Evolutionary conservation across 1,140 invertebrate genomes (phyloP), one percentile per base, ranked within the genome.

Genomic region (Elysia chlorotica): DNA sequence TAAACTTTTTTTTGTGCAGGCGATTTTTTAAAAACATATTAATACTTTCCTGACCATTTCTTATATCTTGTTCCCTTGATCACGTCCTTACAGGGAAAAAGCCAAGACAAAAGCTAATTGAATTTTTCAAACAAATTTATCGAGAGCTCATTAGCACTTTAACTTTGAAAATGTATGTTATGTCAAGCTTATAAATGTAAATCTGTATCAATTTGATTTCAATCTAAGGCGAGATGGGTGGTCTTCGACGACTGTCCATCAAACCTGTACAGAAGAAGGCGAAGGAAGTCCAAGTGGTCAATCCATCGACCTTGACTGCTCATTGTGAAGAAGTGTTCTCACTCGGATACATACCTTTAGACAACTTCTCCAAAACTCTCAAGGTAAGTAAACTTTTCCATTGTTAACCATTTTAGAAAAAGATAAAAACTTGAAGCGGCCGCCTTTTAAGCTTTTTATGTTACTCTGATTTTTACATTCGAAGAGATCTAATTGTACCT

Each of bases 261-360:
- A 4, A 28, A 4, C 10, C 3, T 10, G 23, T 21, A 1, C 28
- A 35, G 31, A 19, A 14, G n/a, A 48, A 48, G 41, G n/a, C n/a
- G 41, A n/a, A 48, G 41, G n/a, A 48, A 10, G n/a, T 10, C 10
- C 28, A 28, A 37, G 21, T 35, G 4, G 33, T 28, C 19, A 53
- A 41, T 14, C 37, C 30, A 10, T 54, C 36, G 1, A 65, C 41
- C 25, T 33, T 74, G 33, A 41, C 38, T 1, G 41, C 65, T 36
- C 38, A 71, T 65, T 23, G 63, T n/a, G 74, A 75, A 5, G 74
- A 75, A 62, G 74, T 70, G 0, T 75, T 75, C 57, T 57, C 69
- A 28, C 2, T 65, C 30, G 74, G 74, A 19, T 75, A 71, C 54
- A 75, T 75, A 36, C 74, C 74, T 61, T 28, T 75, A 21, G 69